A percentile compares a stretch with the other conserved stretches of the same genome.
These are phyloP conservation scores for Dolichotis patagonum DNA, from an alignment of 2,113 vertebrate genomes.

Conservation along the genomic window DNA sequence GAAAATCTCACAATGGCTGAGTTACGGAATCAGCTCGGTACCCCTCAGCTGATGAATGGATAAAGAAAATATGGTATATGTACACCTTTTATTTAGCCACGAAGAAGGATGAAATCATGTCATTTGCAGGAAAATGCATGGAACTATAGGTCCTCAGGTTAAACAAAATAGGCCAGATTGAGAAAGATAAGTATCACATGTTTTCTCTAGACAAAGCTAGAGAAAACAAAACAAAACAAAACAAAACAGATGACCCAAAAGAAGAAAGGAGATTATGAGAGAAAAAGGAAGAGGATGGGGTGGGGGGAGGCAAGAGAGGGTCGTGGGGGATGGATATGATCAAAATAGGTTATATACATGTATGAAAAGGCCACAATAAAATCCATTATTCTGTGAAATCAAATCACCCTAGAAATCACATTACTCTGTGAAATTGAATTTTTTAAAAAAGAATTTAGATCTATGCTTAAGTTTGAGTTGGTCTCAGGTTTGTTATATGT, in stretches of 20 bases:
- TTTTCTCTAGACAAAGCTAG: neutral
- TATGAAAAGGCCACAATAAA: neutral
- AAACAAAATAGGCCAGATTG: neutral
- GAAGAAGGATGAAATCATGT: neutral
- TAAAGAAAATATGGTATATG: neutral
- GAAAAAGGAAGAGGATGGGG: neutral
- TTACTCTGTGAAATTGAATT: neutral
- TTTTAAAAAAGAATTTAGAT: neutral
- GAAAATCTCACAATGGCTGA: neutral
- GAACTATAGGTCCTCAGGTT: neutral
- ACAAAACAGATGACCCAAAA: neutral
- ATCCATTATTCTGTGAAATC: neutral
- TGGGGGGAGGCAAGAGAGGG: neutral
- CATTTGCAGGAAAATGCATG: neutral
- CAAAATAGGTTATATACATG: neutral
- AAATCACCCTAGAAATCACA: neutral
- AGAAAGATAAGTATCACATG: neutral
- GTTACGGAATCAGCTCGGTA: neutral
- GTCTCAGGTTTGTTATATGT: neutral
- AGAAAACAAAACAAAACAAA: neutral
- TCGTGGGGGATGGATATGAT: neutral
- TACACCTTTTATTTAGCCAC: neutral
- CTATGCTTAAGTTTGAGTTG: conserved; percentile 6
- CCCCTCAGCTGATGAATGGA: neutral
- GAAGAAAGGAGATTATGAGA: neutral